Evolutionary conservation across 2,888 invertebrate species (phyloP), one percentile per base, ranked within the genome.

Genomic region (Psococerastis gibbosa): DNA sequence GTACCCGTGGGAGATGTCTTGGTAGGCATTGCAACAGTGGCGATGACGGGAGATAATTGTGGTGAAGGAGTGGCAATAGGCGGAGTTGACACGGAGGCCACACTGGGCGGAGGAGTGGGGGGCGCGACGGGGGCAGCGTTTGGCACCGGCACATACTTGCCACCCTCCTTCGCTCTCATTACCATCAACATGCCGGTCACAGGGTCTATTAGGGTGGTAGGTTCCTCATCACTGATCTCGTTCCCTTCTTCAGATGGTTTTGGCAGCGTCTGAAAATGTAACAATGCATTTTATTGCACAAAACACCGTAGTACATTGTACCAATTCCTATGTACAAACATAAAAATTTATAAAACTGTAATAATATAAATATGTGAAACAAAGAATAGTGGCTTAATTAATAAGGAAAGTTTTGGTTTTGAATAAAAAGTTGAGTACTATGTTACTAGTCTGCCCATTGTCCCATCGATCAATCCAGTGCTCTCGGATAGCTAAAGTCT

Each of bases 111-210:
- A 8, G 42, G n/a, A 34, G 43, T 43, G 3, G 44, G 38, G 11
- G 49, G 35, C 16, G 47, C 31, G 8, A 41, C n/a, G 8, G 43
- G 43, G 15, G 47, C 47, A n/a, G 43, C 38, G n/a, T 41, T 42
- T 3, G 46, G 41, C 18, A 74, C 65, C 2, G 75, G 73, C 45
- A 75, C 69, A 55, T 75, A 75, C 51, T 71, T 70, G 9, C 74
- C 74, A 54, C 78, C 79, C 54, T 78, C 78, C 41, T 73, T 73
- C 52, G 77, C 76, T 53, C 73, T 65, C 70, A 76, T 72, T 0
- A 75, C 74, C 45, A 73, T 75, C 23, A 81, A 61, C 51, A 77
- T 63, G 2, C 80, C 80, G 1, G 79, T 80, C 1, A 78, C 78
- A 1, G 80, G 78, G 60, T 81, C 81, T 34, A 80, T 77, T 15